Base-by-base conservation (phyloP, 1,140 invertebrate species). In the Neodiprion pinetum region DNA sequence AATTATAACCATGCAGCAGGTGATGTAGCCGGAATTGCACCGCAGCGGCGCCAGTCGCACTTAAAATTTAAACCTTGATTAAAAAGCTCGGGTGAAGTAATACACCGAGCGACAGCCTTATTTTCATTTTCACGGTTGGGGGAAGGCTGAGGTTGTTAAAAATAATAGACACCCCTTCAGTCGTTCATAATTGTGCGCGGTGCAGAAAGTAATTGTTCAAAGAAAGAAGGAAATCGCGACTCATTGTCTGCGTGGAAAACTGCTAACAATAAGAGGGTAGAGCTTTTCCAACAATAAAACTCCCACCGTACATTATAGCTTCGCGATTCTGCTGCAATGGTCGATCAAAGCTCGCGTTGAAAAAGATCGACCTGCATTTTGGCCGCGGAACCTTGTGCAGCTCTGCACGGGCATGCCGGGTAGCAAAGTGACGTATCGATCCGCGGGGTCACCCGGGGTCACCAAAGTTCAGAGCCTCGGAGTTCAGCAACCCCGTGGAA, bases 381-480 rank as follows among this genome's bases (percentile, higher is more conserved):
- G 61, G 61, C 12, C 70, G 75, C 78, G 71, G 67, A 75, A 77
- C 69, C 68, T 66, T 9, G 12, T 61, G 21, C 47, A 50, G 74
- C 74, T 77, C 70, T 74, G 68, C 48, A 74, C 72, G 78, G 49
- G 74, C 50, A 72, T 71, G 77, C 75, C 74, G 76, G 78, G 77
- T 78, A 61, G 53, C 81, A 75, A 82, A 83, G 83, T 84, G 82
- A 85, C 80, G 84, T 87, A 87, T 87, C 86, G 86, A 87, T 81
- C 86, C 81, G 61, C 76, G 85, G 81, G 86, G 86, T 86, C 86
- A 87, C 76, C 79, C 67, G 84, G 78, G 86, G 86, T 87, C 85
- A 87, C 84, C 77, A 86, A 86, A 87, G 86, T 87, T 86, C 85
- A 87, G 80, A 82, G 77, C 80, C 80, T 82, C 83, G 77, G 79